phyloP scores from a whole-genome alignment of 1,140 invertebrate genomes.

The Scaptomyza pallida region DNA sequence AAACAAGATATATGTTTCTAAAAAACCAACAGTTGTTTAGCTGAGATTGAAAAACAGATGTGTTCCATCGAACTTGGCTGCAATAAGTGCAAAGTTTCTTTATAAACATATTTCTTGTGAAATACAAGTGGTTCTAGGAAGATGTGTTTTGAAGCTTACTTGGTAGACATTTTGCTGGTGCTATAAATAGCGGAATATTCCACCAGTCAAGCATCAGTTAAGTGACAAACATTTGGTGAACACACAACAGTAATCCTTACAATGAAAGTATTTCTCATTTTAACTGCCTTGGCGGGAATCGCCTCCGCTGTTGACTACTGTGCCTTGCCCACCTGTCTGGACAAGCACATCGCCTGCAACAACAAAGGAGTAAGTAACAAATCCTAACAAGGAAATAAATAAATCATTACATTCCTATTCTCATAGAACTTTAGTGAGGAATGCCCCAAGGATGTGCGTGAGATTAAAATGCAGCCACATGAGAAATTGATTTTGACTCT shows the following conservation, averaged over 20 bases:
- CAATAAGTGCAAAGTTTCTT: not conserved
- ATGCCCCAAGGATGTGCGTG: constrained; percentile 55
- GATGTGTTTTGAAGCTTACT: not conserved
- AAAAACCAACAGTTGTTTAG: constrained; percentile 3
- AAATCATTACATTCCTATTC: not conserved
- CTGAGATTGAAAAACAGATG: constrained; percentile 1
- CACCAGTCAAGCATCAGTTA: not conserved
- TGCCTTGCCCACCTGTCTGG: constrained; percentile 63
- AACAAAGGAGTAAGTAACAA: constrained; percentile 64
- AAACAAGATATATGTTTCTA: not conserved
- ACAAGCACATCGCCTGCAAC: constrained; percentile 70
- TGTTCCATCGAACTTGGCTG: too few relatives aligned
- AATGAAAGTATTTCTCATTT: constrained; percentile 1
- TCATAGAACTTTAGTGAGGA: constrained; percentile 56
- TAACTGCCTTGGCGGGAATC: constrained; percentile 1
- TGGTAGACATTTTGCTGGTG: not conserved
- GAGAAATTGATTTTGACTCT: constrained; percentile 57
- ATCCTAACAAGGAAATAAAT: not conserved
- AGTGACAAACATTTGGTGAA: not conserved
- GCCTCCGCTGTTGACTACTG: constrained; percentile 51
- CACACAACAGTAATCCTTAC: not conserved
- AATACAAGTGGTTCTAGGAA: not conserved
- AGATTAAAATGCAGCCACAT: constrained; percentile 41
- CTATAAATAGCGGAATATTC: constrained; percentile 1
- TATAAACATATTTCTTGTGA: not conserved